Evolutionary conservation across 2,113 vertebrate genomes (phyloP).

Genomic region (Albula goreensis): DNA sequence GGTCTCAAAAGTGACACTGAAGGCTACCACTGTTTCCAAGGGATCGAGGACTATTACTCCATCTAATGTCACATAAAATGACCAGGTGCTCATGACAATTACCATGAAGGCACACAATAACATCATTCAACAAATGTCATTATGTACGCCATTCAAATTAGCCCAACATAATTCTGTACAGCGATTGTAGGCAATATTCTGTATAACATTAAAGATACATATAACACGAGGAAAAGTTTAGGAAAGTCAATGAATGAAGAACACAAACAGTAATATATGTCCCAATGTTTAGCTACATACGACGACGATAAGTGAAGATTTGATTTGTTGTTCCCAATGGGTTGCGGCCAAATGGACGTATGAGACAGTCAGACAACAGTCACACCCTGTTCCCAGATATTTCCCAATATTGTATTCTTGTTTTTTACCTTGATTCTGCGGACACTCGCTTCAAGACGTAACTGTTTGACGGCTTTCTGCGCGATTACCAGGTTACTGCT

Average conservation of each 20-base stretch:
- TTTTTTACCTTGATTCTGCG: constrained; percentile 47
- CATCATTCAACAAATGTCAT: background rate
- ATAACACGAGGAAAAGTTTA: background rate
- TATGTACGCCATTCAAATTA: background rate
- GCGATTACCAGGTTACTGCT: constrained; percentile 34
- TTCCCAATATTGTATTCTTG: background rate
- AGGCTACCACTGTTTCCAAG: background rate
- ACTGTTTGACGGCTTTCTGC: constrained; percentile 51
- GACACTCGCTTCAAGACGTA: constrained; percentile 45
- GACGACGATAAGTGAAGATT: background rate
- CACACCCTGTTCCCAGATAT: constrained; percentile 26
- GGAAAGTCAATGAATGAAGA: background rate
- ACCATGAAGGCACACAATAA: background rate
- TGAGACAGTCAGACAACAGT: constrained; percentile 34
- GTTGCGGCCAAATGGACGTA: background rate
- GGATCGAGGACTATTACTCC: background rate
- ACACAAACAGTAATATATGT: background rate
- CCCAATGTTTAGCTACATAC: background rate
- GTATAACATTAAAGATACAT: too few relatives aligned
- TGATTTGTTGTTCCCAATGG: background rate
- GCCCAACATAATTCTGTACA: background rate
- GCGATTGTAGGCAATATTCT: background rate
- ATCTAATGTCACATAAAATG: background rate
- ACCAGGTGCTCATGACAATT: background rate
- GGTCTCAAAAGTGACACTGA: background rate